Percentiles rank a stretch among this genome's conserved stretches.
phyloP scores from a whole-genome alignment of 2,888 invertebrate genomes.

The Glomeris marginata region DNA sequence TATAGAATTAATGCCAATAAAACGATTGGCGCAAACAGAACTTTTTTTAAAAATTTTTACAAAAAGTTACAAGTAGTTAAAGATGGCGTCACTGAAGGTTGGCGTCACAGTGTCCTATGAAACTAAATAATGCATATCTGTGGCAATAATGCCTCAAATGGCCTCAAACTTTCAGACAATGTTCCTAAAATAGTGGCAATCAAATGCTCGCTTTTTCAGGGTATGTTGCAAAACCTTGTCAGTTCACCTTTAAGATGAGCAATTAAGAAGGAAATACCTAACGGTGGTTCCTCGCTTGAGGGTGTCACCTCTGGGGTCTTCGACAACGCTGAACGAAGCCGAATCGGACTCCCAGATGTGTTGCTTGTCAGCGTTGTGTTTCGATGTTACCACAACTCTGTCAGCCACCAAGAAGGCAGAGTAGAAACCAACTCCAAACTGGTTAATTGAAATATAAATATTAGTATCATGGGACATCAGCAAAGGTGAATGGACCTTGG shows the following conservation, averaged over 20 bases:
- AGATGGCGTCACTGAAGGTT: too few species aligned
- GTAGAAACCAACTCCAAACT: constrained; percentile 98
- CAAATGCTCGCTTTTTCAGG: too few species aligned
- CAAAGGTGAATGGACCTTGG: neutral
- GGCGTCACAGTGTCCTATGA: too few species aligned
- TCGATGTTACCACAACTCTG: constrained; percentile 85
- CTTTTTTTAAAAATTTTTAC: too few species aligned
- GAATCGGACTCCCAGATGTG: constrained; percentile 99
- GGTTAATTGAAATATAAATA: constrained; percentile 13
- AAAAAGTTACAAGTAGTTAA: too few species aligned
- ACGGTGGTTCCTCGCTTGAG: constrained; percentile 79
- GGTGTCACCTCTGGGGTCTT: constrained; percentile 87
- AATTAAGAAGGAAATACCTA: constrained; percentile 35
- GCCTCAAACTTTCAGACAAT: too few species aligned
- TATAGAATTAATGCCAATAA: constrained; percentile 1
- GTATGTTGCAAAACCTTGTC: too few species aligned
- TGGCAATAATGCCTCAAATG: too few species aligned
- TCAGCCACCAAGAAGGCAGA: constrained; percentile 96
- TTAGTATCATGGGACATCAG: neutral
- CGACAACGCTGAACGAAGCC: constrained; percentile 65
- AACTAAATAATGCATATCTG: too few species aligned
- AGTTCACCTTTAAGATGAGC: too few species aligned
- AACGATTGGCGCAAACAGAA: too few species aligned
- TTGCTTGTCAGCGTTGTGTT: constrained; percentile 84
- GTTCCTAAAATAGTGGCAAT: too few species aligned